Base-by-base conservation (phyloP, 2,888 invertebrate genomes). In the Sinotaia quadrata region DNA sequence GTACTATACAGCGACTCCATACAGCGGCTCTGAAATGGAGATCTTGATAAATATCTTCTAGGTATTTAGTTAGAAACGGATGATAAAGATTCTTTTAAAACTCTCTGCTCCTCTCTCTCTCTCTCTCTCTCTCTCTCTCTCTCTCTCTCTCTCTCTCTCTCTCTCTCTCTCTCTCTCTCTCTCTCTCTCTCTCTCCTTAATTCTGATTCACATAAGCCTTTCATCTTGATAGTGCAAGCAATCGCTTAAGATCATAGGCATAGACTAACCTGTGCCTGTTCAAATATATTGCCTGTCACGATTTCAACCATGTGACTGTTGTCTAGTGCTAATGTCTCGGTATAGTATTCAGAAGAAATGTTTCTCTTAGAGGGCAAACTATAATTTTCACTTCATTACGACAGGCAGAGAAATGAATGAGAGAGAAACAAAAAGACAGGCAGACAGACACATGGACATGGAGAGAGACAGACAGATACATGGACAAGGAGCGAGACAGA, bases 111-210 rank as follows among this genome's bases (percentile, higher is more conserved):
- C 54, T 29, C 31, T 54, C 37, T 58, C 3, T 24, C 58, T 58
- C 37, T 58, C 37, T 58, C 58, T 37, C 21, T 37, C 37, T 58
- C 10, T n/a, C 8, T 41, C 41, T 41, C 41, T 41, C 41, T 15
- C 41, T 41, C 41, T 2, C n/a, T 2, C n/a, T 15, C 18, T 18
- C 31, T 2, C 54, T 54, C 54, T 54, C 54, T 29, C 58, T 31
- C 24, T 12, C 24, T 31, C 18, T 31, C 24, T 37, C 37, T 31
- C 37, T n/a, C n/a, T 24, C 37, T 24, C 36, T 21, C 37, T 37
- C 58, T 36, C 24, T 58, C 58, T 58, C 37, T 37, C 58, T 58
- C 37, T 27, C 8, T 41, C 37, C 15, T 36, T 4, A 4, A 41
- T 44, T 31, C n/a, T n/a, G 27, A 21, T 44, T 24, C 12, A 27